Conservation (phyloP, 1,140 invertebrate species). For the Sipha flava region DNA sequence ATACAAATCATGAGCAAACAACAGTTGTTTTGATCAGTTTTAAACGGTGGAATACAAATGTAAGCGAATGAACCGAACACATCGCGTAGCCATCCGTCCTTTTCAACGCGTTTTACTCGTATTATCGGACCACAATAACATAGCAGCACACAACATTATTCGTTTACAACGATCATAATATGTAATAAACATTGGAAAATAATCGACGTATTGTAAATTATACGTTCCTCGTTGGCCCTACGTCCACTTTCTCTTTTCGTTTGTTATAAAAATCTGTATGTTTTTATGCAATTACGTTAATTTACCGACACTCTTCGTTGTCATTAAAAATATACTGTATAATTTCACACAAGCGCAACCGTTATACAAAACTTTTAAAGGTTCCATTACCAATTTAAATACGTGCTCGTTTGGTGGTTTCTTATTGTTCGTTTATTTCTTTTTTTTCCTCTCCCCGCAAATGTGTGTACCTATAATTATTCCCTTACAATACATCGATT, state of each 20-base stretch:
- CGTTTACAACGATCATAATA: no score
- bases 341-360: not conserved
- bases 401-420: not conserved
- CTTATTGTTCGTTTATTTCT: not conserved
- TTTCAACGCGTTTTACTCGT: no score
- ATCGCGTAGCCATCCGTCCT: no score
- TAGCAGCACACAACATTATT: no score
- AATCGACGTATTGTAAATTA: constrained; percentile 1
- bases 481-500: not conserved
- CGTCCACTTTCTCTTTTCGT: constrained; percentile 5
- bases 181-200: not conserved
- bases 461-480: not conserved
- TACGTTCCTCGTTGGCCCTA: no score
- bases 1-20: no score
- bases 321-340: not conserved
- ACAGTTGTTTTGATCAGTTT: no score
- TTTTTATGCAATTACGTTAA: constrained; percentile 7
- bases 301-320: not conserved
- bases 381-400: not conserved
- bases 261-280: not conserved
- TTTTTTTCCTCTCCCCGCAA: no score
- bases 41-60: no score
- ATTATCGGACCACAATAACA: no score
- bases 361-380: not conserved
- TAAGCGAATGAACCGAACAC: no score